phyloP scores from a whole-genome alignment of 2,888 invertebrate genomes.

The Xanthorhoe designata region DNA sequence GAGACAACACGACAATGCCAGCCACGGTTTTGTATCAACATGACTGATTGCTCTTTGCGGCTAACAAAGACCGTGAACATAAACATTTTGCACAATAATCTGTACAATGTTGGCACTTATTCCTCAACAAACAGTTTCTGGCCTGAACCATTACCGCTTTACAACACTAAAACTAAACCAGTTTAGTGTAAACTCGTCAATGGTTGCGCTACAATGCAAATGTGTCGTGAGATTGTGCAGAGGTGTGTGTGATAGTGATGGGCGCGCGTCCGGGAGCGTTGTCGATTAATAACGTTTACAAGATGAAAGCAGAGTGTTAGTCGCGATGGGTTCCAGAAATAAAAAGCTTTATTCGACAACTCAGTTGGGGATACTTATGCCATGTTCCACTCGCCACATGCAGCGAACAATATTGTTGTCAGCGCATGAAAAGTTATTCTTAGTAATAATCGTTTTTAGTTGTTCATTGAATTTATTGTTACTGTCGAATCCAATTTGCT shows the following conservation, averaged over 20 bases:
- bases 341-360: constrained; percentile 77
- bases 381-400: constrained; percentile 56
- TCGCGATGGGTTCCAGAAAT: constrained; percentile 81
- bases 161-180: not conserved
- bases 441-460: constrained; percentile 16
- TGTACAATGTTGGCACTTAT: constrained; percentile 45
- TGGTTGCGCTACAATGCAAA: constrained; percentile 47
- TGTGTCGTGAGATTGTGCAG: constrained; percentile 22
- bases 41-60: constrained; percentile 78
- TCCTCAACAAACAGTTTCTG: constrained; percentile 10
- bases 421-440: constrained; percentile 31
- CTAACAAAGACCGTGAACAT: constrained; percentile 73
- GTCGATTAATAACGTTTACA: constrained; percentile 84
- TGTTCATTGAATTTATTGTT: constrained; percentile 4
- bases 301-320: constrained; percentile 79
- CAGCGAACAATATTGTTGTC: constrained; percentile 35
- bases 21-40: constrained; percentile 73
- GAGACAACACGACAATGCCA: constrained; percentile 69
- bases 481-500: constrained; percentile 8
- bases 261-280: constrained; percentile 73
- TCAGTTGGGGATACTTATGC: constrained; percentile 75
- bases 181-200: constrained; percentile 35
- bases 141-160: constrained; percentile 46
- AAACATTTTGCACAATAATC: constrained; percentile 71
- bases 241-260: constrained; percentile 49